A percentile compares a stretch with the other conserved stretches of the same genome.
phyloP scores from a whole-genome alignment of 2,797 vertebrate genomes.

The Notolepis coatsorum region DNA sequence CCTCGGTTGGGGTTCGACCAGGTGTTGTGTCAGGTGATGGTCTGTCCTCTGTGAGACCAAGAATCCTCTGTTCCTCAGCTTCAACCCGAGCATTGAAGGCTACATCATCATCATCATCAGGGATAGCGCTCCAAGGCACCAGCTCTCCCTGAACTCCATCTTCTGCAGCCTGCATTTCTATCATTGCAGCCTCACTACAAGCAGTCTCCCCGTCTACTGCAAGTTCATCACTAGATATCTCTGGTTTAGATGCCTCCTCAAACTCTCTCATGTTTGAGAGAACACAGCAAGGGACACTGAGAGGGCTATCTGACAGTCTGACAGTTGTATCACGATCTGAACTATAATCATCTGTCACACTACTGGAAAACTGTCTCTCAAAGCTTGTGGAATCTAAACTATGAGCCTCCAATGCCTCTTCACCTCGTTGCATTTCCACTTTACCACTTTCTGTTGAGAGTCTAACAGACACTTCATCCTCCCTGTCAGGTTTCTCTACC shows the following conservation, averaged over 20 bases:
- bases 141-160: conserved; percentile 59
- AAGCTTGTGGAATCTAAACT: neutral
- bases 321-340: conserved; percentile 19
- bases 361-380: conserved; percentile 16
- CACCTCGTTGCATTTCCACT: conserved; percentile 17
- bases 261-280: neutral
- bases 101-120: conserved; percentile 76
- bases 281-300: neutral
- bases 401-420: neutral
- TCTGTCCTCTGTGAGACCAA: conserved; percentile 80
- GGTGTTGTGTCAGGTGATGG: conserved; percentile 84
- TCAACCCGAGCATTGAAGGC: conserved; percentile 80
- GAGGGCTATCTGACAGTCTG: conserved; percentile 4
- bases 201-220: neutral
- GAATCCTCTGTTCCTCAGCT: conserved; percentile 83
- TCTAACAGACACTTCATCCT: conserved; percentile 12
- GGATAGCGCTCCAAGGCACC: conserved; percentile 83
- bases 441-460: conserved; percentile 14
- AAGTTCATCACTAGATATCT: conserved; percentile 18
- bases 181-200: neutral
- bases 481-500: conserved; percentile 17
- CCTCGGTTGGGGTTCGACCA: conserved; percentile 83
- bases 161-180: conserved; percentile 32
- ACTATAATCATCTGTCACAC: conserved; percentile 22
- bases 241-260: conserved; percentile 9